These are phyloP conservation scores for Craniophora ligustri DNA, from an alignment of 2,888 invertebrate species.

Conservation along the genomic window DNA sequence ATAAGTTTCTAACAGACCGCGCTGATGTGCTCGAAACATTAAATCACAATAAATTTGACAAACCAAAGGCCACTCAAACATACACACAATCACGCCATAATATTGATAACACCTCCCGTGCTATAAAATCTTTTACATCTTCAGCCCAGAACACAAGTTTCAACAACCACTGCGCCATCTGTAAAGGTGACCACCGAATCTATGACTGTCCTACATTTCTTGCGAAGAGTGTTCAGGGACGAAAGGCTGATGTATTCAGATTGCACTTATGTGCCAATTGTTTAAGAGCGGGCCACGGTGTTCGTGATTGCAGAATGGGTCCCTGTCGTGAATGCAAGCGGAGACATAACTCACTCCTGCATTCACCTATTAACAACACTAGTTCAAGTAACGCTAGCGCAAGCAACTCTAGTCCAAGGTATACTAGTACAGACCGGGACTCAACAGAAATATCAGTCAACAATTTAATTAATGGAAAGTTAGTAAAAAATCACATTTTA, in stretches of 20 bases:
- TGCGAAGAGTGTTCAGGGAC: conserved; percentile 8
- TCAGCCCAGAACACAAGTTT: background rate
- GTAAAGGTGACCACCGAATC: conserved; percentile 9
- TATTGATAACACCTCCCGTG: conserved; percentile 1
- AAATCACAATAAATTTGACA: background rate
- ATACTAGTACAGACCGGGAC: background rate
- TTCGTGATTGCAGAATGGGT: conserved; percentile 3
- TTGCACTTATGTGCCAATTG: conserved; percentile 9
- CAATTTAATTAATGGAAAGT: background rate
- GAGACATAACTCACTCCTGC: conserved; percentile 7
- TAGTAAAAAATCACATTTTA: background rate
- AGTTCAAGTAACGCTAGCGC: background rate
- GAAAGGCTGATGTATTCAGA: background rate
- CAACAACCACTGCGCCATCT: conserved; percentile 2
- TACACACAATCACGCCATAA: background rate
- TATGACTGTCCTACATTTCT: conserved; percentile 12
- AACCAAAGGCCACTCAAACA: background rate
- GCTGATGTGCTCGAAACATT: conserved; percentile 33
- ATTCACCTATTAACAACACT: conserved; percentile 1
- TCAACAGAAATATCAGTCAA: background rate
- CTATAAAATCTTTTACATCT: conserved; percentile 1
- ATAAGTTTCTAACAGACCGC: conserved; percentile 20
- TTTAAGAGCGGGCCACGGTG: conserved; percentile 2
- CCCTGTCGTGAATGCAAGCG: conserved; percentile 13
- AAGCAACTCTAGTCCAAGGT: background rate